Evolutionary conservation across 2,888 invertebrate genomes (phyloP), one percentile per base, ranked within the genome.

Genomic region (Oscheius sp.): DNA sequence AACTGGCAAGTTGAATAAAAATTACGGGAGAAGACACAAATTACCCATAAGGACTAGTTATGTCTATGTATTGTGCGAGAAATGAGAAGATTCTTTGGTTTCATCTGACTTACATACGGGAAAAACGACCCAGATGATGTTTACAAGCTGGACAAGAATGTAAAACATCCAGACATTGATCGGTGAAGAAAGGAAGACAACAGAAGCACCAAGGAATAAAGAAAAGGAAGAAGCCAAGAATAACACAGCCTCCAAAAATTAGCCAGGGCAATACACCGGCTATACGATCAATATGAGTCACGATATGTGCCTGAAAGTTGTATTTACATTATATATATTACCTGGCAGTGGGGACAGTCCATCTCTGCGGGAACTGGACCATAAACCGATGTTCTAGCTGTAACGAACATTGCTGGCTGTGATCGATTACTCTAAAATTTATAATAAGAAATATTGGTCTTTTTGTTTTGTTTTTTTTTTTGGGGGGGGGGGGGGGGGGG

Each of bases 101-200:
- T 14, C 8, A 36, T 9, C 20, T 20, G n/a, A 3, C 8, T 50
- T 28, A 50, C 50, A 50, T 50, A 20, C 38, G 36, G 36, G 36
- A 56, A 56, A 81, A 85, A 8, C 83, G 74, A 0, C 85, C 84
- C 32, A 84, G 72, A 26, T 71, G 71, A 0, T 80, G 74, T 50
- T 83, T 83, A 68, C 85, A 85, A 1, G 77, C 75, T 12, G 85
- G 85, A 65, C 85, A 85, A 4, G 73, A 66, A 63, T 85, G 85
- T n/a, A 81, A 67, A 14, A 83, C 82, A 59, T 85, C 83, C 30
- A 82, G 76, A 20, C 80, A 82, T 3, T 76, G 72, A 28, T 83
- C 83, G 33, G 81, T 64, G 67, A 82, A 85, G 68, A 85, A 85
- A 6, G 83, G 85, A 20, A 84, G 54, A 44, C 78, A 75, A 28